Evolutionary conservation across 2,888 invertebrate genomes (phyloP), one percentile per base, ranked within the genome.

Genomic region (Drosophila stalkeri): DNA sequence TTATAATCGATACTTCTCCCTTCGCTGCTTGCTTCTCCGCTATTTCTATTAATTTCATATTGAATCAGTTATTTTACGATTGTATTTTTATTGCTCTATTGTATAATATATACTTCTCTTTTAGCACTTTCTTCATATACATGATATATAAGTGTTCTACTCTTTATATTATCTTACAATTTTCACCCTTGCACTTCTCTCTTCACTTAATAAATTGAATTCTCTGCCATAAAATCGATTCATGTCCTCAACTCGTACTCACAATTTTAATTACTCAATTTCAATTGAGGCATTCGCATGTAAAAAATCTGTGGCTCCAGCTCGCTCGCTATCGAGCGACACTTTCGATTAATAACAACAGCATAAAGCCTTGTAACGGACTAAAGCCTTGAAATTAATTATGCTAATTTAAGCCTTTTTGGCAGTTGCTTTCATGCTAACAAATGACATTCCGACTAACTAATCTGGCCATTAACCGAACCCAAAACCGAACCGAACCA

Each of bases 401-500:
- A 77, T 81, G 84, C 77, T 86, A 77, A 75, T 89, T 86, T 77
- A 89, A 83, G 71, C 84, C 87, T 83, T 83, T 85, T 49, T 77
- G 84, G 75, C 84, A 63, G 54, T 43, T 64, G 86, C 77, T 74
- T 76, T 74, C 66, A 77, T 61, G 72, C 65, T 67, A 77, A 89
- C 85, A 87, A 89, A 89, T 82, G 85, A 77, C 88, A 80, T 85
- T 87, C 61, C 70, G 64, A 82, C 82, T 75, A 68, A 75, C 72
- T 87, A 87, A 85, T 74, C 87, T 72, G 64, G 61, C 71, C 82
- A 81, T 85, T 85, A 87, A 84, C 79, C 70, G 64, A 74, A 63
- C 57, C 43, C 49, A 47, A 56, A 62, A 43, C 43, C 43, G 37
- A 87, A 87, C 79, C 70, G 61, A 18, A 16, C 41, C 43, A 6